Percentiles rank a stretch among this genome's conserved stretches.
These are phyloP conservation scores for Caenorhabditis becei DNA, from an alignment of 2,888 invertebrate species.

Conservation along the genomic window DNA sequence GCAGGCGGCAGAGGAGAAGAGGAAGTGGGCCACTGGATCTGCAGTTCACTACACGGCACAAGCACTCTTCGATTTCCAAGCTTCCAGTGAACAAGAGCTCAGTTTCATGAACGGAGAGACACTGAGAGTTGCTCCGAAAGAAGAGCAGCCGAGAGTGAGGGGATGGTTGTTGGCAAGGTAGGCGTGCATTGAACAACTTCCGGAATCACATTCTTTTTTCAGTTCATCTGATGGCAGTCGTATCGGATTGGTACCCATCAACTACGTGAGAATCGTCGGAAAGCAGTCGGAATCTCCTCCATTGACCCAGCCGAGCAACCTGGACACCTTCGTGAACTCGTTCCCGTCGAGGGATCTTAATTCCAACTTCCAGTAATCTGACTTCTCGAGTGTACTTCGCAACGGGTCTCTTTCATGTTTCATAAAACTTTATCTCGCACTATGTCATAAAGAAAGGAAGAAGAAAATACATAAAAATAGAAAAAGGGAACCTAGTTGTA, in stretches of 20 bases:
- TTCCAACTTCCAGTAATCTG: conserved; percentile 26
- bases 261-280: conserved; percentile 84
- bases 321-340: conserved; percentile 44
- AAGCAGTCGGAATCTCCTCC: conserved; percentile 73
- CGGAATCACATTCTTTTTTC: background rate
- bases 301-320: conserved; percentile 36
- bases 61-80: conserved; percentile 89
- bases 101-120: conserved; percentile 88
- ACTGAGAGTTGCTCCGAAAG: conserved; percentile 89
- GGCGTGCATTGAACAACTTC: background rate
- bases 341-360: conserved; percentile 42
- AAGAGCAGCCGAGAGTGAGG: conserved; percentile 87
- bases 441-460: background rate
- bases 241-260: conserved; percentile 84
- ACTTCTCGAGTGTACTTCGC: background rate
- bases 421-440: conserved; percentile 25
- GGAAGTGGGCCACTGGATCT: conserved; percentile 83
- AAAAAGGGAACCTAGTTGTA: conserved; percentile 38
- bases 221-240: conserved; percentile 83
- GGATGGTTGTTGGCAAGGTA: conserved; percentile 84
- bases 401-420: conserved; percentile 28
- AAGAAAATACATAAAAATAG: conserved; percentile 2
- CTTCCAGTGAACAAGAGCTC: conserved; percentile 87
- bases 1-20: conserved; percentile 75
- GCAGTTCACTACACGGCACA: conserved; percentile 83